These are phyloP conservation scores for Lysandra bellargus DNA, from an alignment of 2,888 invertebrate species.

Conservation along the genomic window DNA sequence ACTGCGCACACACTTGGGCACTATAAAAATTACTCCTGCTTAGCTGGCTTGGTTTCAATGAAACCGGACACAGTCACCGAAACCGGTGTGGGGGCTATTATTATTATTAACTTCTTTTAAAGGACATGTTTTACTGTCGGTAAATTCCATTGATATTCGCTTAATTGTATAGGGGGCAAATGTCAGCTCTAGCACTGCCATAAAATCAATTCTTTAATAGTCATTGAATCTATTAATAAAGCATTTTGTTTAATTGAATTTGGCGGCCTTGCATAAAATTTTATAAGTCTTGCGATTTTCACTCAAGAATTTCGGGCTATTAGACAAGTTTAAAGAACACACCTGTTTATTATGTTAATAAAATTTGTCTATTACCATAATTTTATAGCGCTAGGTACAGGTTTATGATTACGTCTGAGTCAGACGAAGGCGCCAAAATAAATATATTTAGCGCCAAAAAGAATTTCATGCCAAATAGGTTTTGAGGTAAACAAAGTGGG, in stretches of 20 bases:
- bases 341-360: conserved; percentile 13
- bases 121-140: background rate
- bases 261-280: conserved; percentile 5
- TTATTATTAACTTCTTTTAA: no score
- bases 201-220: background rate
- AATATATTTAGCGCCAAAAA: conserved; percentile 3
- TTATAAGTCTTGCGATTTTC: background rate
- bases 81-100: no score
- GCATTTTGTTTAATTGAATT: conserved; percentile 1
- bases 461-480: background rate
- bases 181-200: background rate
- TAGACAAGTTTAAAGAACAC: background rate
- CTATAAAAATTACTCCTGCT: no score
- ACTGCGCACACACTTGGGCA: no score
- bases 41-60: no score
- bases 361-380: conserved; percentile 12
- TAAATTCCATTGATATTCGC: background rate
- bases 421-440: conserved; percentile 13
- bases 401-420: conserved; percentile 8
- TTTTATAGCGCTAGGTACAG: conserved; percentile 1
- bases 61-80: no score
- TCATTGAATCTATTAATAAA: background rate
- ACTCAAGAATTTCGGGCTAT: background rate
- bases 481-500: conserved; percentile 7
- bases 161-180: background rate